These are phyloP conservation scores for Drosophila ercepeae DNA, from an alignment of 1,140 invertebrate species.

Conservation along the genomic window DNA sequence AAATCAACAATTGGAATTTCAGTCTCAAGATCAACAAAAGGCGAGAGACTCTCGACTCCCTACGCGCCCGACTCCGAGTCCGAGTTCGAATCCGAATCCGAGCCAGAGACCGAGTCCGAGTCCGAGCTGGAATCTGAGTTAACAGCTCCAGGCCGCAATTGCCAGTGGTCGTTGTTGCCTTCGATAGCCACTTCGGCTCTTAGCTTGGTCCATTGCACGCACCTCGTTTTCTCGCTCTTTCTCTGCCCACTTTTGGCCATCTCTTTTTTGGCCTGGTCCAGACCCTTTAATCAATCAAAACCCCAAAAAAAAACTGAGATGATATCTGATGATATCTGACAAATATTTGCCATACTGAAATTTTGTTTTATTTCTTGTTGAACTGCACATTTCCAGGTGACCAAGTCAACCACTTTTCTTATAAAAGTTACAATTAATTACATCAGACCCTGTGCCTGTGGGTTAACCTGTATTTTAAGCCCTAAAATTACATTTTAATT, in stretches of 20 bases:
- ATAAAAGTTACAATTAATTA: conserved; percentile 30
- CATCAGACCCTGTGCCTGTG: conserved; percentile 19
- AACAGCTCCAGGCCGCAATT: not conserved
- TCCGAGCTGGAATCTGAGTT: not conserved
- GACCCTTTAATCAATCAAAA: conserved; percentile 31
- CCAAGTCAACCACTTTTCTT: not conserved
- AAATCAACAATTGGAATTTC: conserved; percentile 75
- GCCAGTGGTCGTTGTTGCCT: conserved; percentile 24
- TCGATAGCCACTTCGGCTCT: conserved; percentile 20
- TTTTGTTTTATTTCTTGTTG: not conserved
- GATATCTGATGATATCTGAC: not conserved
- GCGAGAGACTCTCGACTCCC: conserved; percentile 30
- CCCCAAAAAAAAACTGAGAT: conserved; percentile 9
- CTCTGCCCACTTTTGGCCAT: conserved; percentile 10
- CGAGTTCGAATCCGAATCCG: conserved; percentile 37
- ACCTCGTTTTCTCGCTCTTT: conserved; percentile 14
- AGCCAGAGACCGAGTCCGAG: conserved; percentile 8
- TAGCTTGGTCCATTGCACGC: conserved; percentile 30
- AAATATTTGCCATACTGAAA: not conserved
- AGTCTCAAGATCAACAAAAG: conserved; percentile 76
- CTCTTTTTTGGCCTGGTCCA: conserved; percentile 1
- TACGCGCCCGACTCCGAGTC: conserved; percentile 36
- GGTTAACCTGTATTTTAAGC: conserved; percentile 8
- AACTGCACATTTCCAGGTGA: not conserved
- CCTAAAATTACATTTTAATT: conserved; percentile 37